Base-by-base conservation (phyloP, 2,113 vertebrate species). In the Gymnogyps californianus region DNA sequence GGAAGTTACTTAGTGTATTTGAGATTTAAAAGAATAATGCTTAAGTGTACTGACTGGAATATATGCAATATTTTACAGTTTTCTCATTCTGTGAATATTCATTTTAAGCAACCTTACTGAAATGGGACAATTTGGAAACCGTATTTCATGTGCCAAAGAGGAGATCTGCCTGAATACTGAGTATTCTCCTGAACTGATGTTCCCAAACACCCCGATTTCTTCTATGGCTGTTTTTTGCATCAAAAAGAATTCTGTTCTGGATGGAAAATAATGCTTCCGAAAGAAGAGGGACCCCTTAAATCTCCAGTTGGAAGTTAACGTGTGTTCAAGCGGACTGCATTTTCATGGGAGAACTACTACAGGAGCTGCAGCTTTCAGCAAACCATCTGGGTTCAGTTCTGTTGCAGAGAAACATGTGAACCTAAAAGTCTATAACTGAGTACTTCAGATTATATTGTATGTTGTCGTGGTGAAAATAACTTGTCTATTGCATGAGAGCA, bases 41-140 rank as follows among this genome's bases (percentile, higher is more conserved):
- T 96, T 67, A 83, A 94, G 49, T 96, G 96, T 98, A 97, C 91
- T 98, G 97, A 97, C 91, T 96, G 96, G 89, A 91, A 89, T 91
- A 62, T 94, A 69, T 97, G 97, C 92, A 77, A 95, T 98, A 96
- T 98, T 96, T 98, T 98, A 93, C 97, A 98, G 95, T 96, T 98
- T 96, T 98, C 97, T 98, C 97, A 98, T 96, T 97, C 94, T 98
- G 95, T 98, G 98, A 98, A 98, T 96, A 92, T 98, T 98, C 98
- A 97, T 97, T 98, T 98, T 98, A 98, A 98, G 98, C 97, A 97
- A 97, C 97, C 95, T 98, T 98, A 93, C 98, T 98, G 97, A 97
- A 96, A 97, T 97, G 97, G 98, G 98, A 98, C 98, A 98, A 25
- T 98, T 97, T 98, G 98, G 98, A 97, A 97, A 94, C 92, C 42